These are phyloP conservation scores for Nothoprocta perdicaria DNA, from an alignment of 2,113 vertebrate genomes.

Conservation along the genomic window DNA sequence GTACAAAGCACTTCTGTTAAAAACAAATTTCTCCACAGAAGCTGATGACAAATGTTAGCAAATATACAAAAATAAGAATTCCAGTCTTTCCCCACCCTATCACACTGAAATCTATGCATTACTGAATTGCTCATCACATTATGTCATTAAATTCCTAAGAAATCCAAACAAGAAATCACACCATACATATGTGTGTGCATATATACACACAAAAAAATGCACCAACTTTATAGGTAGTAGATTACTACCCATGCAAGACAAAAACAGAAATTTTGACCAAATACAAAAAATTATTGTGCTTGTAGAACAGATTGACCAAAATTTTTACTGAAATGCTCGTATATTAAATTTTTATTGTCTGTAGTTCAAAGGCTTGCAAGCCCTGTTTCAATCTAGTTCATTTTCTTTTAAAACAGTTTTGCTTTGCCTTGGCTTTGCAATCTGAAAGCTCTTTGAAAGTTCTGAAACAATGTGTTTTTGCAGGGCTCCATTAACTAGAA, in stretches of 20 bases:
- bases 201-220: not conserved
- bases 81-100: not conserved
- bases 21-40: not conserved
- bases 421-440: not conserved
- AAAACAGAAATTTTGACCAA: not conserved
- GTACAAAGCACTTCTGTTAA: not conserved
- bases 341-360: not conserved
- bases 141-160: not conserved
- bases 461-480: slow-evolving; percentile 9
- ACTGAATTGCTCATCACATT: not conserved
- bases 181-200: not conserved
- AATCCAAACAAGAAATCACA: not conserved
- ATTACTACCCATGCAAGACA: not conserved
- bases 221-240: not conserved
- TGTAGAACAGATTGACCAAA: not conserved
- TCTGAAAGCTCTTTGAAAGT: slow-evolving; percentile 23
- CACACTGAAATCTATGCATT: not conserved
- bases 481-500: slow-evolving; percentile 14
- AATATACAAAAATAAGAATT: not conserved
- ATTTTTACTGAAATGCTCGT: not conserved
- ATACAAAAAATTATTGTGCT: not conserved
- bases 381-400: not conserved
- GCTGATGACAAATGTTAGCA: not conserved
- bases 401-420: not conserved
- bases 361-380: not conserved